Conservation (phyloP, 1,140 invertebrate species). For the Rhynchophorus ferrugineus region DNA sequence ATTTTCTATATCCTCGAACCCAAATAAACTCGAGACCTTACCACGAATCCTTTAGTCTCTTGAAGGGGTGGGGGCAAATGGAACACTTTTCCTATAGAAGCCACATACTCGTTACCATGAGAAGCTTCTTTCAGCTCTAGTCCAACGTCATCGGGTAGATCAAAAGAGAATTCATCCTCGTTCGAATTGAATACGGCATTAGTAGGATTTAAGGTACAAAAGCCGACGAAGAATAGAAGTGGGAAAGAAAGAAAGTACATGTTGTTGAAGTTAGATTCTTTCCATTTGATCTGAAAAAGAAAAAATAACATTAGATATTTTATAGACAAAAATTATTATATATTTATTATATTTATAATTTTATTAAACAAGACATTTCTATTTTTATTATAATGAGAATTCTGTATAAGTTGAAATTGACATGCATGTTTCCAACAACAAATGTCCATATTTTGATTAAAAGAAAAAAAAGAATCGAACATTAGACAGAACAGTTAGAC, state of each 20-base stretch:
- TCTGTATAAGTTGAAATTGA: too few relatives aligned
- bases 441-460: too few relatives aligned
- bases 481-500: too few relatives aligned
- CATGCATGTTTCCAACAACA: too few relatives aligned
- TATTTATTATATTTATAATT: too few relatives aligned
- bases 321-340: too few relatives aligned
- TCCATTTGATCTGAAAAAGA: background rate
- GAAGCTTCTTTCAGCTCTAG: slow-evolving; percentile 9
- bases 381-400: too few relatives aligned
- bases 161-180: slow-evolving; percentile 30
- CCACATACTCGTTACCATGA: slow-evolving; percentile 13
- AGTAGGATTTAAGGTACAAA: slow-evolving; percentile 10
- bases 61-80: slow-evolving; percentile 5
- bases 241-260: background rate
- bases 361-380: too few relatives aligned
- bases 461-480: too few relatives aligned
- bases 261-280: too few relatives aligned
- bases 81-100: slow-evolving; percentile 23
- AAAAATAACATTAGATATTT: background rate
- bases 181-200: slow-evolving; percentile 5
- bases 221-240: slow-evolving; percentile 1
- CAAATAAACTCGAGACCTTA: slow-evolving; percentile 1
- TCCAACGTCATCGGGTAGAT: slow-evolving; percentile 25
- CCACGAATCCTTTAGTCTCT: slow-evolving; percentile 3
- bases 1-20: background rate